phyloP scores from a whole-genome alignment of 2,888 invertebrate genomes.

The Cerastis leucographa region DNA sequence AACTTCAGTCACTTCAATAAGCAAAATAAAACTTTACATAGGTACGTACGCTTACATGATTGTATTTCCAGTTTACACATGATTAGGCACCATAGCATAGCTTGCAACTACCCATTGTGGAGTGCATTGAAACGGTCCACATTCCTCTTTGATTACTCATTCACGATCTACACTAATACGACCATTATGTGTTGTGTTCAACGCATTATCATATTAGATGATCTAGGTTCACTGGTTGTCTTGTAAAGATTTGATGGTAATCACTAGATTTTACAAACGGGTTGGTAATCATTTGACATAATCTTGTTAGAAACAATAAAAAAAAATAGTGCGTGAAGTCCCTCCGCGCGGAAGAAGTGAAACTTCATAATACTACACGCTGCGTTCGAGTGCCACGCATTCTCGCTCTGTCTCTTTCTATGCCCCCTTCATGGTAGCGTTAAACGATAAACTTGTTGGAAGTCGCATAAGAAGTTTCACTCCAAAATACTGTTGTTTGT shows the following conservation, averaged over 20 bases:
- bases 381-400: no score
- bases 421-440: no score
- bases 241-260: background rate
- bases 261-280: background rate
- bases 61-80: constrained; percentile 48
- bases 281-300: background rate
- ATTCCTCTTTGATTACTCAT: constrained; percentile 73
- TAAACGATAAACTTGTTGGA: no score
- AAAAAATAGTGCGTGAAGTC: background rate
- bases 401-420: no score
- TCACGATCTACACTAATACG: constrained; percentile 63
- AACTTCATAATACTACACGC: no score
- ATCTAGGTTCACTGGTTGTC: constrained; percentile 11
- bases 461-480: no score
- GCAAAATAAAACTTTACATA: background rate
- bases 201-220: constrained; percentile 31
- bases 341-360: no score
- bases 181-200: constrained; percentile 45
- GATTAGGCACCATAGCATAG: constrained; percentile 52
- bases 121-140: constrained; percentile 56
- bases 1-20: background rate
- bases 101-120: constrained; percentile 50
- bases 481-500: background rate
- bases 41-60: constrained; percentile 16
- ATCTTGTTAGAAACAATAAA: background rate